These are phyloP conservation scores for Sesamia nonagrioides DNA, from an alignment of 1,140 invertebrate genomes.

Conservation along the genomic window DNA sequence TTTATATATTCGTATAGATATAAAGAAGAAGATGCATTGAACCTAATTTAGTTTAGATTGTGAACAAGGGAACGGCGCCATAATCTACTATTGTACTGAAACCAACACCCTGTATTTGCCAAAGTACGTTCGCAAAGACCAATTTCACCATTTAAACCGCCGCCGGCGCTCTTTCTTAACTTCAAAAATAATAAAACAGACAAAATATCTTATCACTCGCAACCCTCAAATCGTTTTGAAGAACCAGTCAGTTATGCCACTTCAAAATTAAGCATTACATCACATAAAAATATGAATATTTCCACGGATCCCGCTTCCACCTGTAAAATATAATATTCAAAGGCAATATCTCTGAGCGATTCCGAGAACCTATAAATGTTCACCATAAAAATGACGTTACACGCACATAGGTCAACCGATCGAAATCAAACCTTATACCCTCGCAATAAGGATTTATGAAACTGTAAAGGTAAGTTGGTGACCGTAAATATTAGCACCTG, in stretches of 20 bases:
- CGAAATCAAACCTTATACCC: conserved; percentile 28
- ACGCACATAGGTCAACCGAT: neutral
- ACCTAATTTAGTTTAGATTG: no score
- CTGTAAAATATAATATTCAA: conserved; percentile 57
- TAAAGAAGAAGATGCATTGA: no score
- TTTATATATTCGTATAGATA: no score
- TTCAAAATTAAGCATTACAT: conserved; percentile 50
- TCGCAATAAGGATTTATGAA: neutral
- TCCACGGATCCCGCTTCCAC: conserved; percentile 45
- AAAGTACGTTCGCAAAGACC: neutral
- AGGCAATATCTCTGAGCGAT: conserved; percentile 54
- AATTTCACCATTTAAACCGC: neutral
- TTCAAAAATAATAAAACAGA: neutral
- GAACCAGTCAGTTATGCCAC: conserved; percentile 32
- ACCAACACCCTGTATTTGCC: no score
- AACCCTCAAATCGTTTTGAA: conserved; percentile 19
- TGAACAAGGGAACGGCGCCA: no score
- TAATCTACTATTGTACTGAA: no score
- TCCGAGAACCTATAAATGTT: conserved; percentile 53
- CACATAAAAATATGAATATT: conserved; percentile 48
- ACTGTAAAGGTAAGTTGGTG: conserved; percentile 14
- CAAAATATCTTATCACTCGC: neutral
- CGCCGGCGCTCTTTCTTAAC: no score
- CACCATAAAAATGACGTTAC: conserved; percentile 53
- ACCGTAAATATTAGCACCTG: conserved; percentile 52